These are phyloP conservation scores for Cantharis rustica DNA, from an alignment of 2,888 invertebrate species.

Conservation along the genomic window DNA sequence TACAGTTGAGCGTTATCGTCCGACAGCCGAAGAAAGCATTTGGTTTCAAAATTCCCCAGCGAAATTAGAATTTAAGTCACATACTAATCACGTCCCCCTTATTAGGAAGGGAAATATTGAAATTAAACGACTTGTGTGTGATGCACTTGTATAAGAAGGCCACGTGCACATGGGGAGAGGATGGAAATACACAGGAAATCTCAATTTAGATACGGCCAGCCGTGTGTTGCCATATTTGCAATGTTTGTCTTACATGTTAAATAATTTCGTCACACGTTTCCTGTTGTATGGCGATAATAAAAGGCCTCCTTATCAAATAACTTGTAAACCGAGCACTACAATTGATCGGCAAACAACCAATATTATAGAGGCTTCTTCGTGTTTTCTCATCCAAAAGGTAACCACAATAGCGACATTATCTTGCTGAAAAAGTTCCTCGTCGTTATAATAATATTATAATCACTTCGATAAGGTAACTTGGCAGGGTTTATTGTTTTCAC, in stretches of 20 bases:
- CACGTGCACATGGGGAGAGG: constrained; percentile 27
- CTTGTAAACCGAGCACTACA: background rate
- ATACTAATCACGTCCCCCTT: constrained; percentile 3
- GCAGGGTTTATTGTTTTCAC: background rate
- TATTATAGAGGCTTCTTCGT: background rate
- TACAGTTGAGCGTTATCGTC: background rate
- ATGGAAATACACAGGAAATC: constrained; percentile 21
- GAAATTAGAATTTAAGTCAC: background rate
- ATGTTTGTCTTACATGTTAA: constrained; percentile 20
- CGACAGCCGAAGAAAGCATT: background rate
- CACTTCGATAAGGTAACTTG: background rate
- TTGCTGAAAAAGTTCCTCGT: background rate
- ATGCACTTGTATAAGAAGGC: constrained; percentile 25
- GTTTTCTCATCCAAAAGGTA: background rate
- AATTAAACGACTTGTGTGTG: constrained; percentile 24
- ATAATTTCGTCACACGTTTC: constrained; percentile 24
- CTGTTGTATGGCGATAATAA: constrained; percentile 16
- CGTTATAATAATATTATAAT: background rate
- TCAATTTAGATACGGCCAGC: constrained; percentile 27
- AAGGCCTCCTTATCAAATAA: constrained; percentile 11
- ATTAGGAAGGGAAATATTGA: constrained; percentile 7
- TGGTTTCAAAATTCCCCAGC: background rate
- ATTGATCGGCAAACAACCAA: background rate
- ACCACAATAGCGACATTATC: background rate
- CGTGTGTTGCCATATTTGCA: constrained; percentile 27